Base-by-base conservation (phyloP, 2,888 invertebrate genomes). In the Bedellia somnulentella region DNA sequence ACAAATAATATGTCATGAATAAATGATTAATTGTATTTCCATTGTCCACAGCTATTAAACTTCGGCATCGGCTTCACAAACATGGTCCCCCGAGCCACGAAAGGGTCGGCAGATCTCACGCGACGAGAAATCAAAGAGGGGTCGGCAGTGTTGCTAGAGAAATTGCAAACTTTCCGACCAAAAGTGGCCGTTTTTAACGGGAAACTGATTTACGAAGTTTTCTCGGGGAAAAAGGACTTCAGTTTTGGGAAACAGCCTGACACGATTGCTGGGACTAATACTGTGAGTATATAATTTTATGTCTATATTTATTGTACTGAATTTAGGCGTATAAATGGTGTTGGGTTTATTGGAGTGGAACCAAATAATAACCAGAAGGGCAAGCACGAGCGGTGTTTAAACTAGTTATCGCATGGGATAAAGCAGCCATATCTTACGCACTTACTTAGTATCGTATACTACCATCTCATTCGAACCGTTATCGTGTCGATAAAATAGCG, bases 41-140 rank as follows among this genome's bases (percentile, higher is more conserved):
- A 24, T 23, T 14, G 17, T 25, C 40, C 50, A 5, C 60, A 77
- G 75, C 75, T 97, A 35, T 67, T 95, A 31, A 90, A 93, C 64
- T 89, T 89, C 59, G 96, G 97, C 36, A 96, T 98, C 53, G 97
- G 97, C 3, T 96, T 98, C 71, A 98, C 97, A 45, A 98, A 98
- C 73, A 96, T 98, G 87, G 96, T 97, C 39, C 83, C 89, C 41
- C 83, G 97, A 38, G 93, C 97, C 31, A 95, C 96, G 2, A 93
- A 94, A 71, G 96, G 96, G 42, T 94, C 93, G 49, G 93, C 94
- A 2, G 97, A 98, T 79, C 81, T 97, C 37, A 93, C 93, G 34
- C 81, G 93, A 44, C 89, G 92, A 60, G 93, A 93, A 80, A 93
- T 93, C 54, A 93, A 93, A 71, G 93, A 93, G 79, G 93, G 92